Evolutionary conservation across 53 echinoderm and acorn worm species (phyloP).

Genomic region (Paelopatides confundens): DNA sequence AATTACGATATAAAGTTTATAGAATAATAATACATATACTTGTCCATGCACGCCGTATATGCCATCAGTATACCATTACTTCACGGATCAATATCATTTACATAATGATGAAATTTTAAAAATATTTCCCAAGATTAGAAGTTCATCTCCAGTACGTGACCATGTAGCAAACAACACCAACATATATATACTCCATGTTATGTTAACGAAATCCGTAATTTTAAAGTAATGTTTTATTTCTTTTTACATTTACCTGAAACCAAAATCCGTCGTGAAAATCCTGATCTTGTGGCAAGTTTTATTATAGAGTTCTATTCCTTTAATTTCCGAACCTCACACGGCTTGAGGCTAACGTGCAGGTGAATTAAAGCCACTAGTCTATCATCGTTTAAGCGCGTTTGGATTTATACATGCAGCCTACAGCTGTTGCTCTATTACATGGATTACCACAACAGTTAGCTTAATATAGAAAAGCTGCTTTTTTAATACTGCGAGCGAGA

Average conservation of each 20-base stretch:
- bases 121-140: background rate
- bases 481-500: slow-evolving; percentile 23
- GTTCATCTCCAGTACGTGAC: background rate
- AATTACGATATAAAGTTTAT: too few species aligned
- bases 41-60: background rate
- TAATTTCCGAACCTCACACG: background rate
- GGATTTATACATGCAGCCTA: slow-evolving; percentile 9
- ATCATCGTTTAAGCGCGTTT: background rate
- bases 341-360: slow-evolving; percentile 32
- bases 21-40: background rate
- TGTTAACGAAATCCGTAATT: too few species aligned
- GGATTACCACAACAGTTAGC: slow-evolving; percentile 36
- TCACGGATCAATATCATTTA: background rate
- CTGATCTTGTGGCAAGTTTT: too few species aligned
- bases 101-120: too few species aligned
- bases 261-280: too few species aligned
- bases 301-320: background rate
- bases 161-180: too few species aligned
- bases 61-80: background rate
- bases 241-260: too few species aligned
- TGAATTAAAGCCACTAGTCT: background rate
- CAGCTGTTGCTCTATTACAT: slow-evolving; percentile 27
- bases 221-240: too few species aligned
- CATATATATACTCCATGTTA: too few species aligned
- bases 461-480: slow-evolving; percentile 15